Percentiles rank a stretch among this genome's conserved stretches.
Evolutionary conservation across 1,140 invertebrate species (phyloP).

Genomic region (Apocrypta bakeri): DNA sequence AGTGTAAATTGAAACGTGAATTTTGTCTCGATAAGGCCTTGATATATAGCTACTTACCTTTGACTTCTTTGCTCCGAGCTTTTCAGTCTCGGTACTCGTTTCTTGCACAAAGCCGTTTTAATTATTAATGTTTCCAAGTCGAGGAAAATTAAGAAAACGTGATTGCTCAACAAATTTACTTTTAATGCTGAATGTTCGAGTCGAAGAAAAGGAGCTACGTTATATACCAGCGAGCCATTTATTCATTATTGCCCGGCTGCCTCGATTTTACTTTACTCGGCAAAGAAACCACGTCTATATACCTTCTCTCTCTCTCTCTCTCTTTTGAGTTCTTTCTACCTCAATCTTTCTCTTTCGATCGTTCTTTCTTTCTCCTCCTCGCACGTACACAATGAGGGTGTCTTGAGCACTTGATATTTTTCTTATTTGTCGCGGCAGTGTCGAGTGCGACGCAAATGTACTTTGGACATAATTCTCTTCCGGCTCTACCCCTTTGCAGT

Average conservation of each 20-base stretch:
- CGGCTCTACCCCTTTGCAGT: neutral
- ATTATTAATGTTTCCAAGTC: conserved; percentile 21
- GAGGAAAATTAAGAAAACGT: neutral
- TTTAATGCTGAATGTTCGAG: conserved; percentile 7
- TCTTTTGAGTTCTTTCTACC: too few species aligned
- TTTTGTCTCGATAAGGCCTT: conserved; percentile 1
- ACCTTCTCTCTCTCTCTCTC: too few species aligned
- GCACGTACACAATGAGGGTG: neutral
- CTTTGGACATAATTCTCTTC: neutral
- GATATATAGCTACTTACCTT: neutral
- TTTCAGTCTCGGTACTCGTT: neutral
- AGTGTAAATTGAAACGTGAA: conserved; percentile 13
- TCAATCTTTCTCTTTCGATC: too few species aligned
- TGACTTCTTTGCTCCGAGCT: neutral
- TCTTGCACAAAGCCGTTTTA: conserved; percentile 1
- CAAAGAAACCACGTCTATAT: neutral
- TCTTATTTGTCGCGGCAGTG: neutral
- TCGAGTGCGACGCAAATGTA: neutral
- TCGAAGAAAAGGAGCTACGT: neutral
- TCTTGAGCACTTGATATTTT: neutral
- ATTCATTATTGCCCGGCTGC: conserved; percentile 30
- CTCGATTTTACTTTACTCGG: neutral
- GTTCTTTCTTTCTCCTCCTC: too few species aligned
- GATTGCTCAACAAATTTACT: conserved; percentile 29
- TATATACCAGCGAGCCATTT: conserved; percentile 12